Evolutionary conservation across 2,888 invertebrate species (phyloP).

Genomic region (Tineola bisselliella): DNA sequence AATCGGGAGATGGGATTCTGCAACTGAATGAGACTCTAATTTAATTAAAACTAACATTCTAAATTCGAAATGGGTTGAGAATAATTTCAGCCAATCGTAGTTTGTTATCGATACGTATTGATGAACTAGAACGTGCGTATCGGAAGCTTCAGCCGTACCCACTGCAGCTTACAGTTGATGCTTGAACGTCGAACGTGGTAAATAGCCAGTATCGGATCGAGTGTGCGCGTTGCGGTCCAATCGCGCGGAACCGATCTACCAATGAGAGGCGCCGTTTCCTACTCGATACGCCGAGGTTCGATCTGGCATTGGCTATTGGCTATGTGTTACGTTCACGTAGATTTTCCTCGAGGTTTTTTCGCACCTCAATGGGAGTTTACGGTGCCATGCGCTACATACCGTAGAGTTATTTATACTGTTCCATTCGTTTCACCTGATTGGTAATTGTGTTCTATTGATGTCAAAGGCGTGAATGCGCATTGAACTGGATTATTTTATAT

Average conservation of each 20-base stretch:
- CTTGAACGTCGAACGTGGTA: constrained; percentile 42
- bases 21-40: neutral
- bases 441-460: neutral
- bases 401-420: neutral
- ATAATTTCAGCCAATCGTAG: constrained; percentile 24
- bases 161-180: constrained; percentile 20
- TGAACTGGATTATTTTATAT: too few relatives aligned
- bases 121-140: neutral
- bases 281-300: constrained; percentile 58
- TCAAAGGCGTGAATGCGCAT: too few relatives aligned
- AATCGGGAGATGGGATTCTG: constrained; percentile 6
- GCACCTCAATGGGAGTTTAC: constrained; percentile 22
- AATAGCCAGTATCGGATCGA: constrained; percentile 59
- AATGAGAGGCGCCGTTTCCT: constrained; percentile 41
- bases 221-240: constrained; percentile 66
- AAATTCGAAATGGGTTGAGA: neutral
- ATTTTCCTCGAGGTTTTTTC: constrained; percentile 50
- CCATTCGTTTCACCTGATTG: neutral
- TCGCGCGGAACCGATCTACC: constrained; percentile 70
- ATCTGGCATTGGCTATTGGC: constrained; percentile 56
- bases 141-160: constrained; percentile 34
- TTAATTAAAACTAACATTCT: constrained; percentile 8
- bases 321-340: constrained; percentile 51
- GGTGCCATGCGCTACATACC: constrained; percentile 20
- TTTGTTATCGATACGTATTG: constrained; percentile 36